Evolutionary conservation across 2,888 invertebrate genomes (phyloP), one percentile per base, ranked within the genome.

Genomic region (Heliconius aoede): DNA sequence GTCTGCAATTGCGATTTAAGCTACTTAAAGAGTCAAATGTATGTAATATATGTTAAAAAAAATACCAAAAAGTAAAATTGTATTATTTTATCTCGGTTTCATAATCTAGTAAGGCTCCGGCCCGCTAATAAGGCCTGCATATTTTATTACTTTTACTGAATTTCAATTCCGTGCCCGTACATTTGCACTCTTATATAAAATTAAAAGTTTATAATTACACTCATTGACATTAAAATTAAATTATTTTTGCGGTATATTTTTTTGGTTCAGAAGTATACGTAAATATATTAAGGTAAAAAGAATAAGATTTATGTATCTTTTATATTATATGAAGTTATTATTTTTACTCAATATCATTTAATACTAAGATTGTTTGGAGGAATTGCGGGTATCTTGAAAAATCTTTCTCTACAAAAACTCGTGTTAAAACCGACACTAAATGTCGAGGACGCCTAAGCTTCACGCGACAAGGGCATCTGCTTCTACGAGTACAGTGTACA

Each of bases 61-160:
- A 62, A 46, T 69, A 24, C 36, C 60, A 51, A 28, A 18, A 61
- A 69, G 46, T 24, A 67, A 30, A 64, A 21, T 74, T 75, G 58
- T 46, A 75, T 40, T 55, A 74, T 76, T 76, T 55, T 32, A 72
- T 24, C 68, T 51, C 65, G 28, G 60, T 76, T 60, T 71, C 68
- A 74, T 60, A 62, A 65, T 69, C 72, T 65, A 72, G 40, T 77
- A 77, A 75, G 73, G 75, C 77, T 76, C 58, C 74, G 36, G 76
- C 76, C 77, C 78, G 82, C 79, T 82, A 81, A 79, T 82, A 77
- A 51, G 55, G 83, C 80, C 75, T 88, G 82, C 83, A 88, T 88
- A 86, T 86, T 88, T 87, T 85, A 89, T 85, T 65, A 82, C 80
- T 82, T 76, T 81, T 83, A 74, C 84, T 86, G 83, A 83, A 83